Conservation (phyloP, 37 sponge, comb jelly and placozoan species). For the Corticium candelabrum region DNA sequence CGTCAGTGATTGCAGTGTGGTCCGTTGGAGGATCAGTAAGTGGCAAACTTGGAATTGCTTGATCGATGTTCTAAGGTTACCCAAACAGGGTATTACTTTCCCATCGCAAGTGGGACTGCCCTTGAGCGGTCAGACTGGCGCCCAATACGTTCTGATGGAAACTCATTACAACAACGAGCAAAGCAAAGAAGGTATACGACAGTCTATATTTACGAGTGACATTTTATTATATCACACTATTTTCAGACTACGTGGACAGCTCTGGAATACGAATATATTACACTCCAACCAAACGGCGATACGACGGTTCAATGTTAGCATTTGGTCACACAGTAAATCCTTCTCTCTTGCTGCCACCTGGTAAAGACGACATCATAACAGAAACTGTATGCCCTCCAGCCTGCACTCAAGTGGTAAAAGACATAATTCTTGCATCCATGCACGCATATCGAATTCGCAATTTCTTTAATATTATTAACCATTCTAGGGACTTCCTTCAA, state of each 20-base stretch:
- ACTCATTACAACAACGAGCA: not conserved
- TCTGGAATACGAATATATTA: not conserved
- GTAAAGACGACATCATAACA: not conserved
- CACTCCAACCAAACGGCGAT: not conserved
- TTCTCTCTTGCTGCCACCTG: not conserved
- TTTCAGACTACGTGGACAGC: not conserved
- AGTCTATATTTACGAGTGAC: not conserved
- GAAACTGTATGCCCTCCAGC: not conserved
- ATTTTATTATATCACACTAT: not conserved
- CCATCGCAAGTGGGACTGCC: not conserved
- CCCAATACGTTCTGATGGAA: not conserved
- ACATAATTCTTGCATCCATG: not conserved
- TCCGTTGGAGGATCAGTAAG: not conserved
- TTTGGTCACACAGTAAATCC: too few species aligned
- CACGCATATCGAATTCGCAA: too few species aligned
- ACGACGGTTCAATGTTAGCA: too few species aligned
- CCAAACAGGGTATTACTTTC: not conserved
- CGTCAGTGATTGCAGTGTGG: not conserved
- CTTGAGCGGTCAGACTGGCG: not conserved
- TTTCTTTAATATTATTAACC: too few species aligned
- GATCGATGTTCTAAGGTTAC: not conserved
- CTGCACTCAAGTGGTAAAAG: not conserved
- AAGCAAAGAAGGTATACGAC: not conserved
- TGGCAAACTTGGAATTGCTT: not conserved
- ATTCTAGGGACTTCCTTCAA: too few species aligned